Evolutionary conservation across 1,140 invertebrate species (phyloP).

Genomic region (Metaphire vulgaris): DNA sequence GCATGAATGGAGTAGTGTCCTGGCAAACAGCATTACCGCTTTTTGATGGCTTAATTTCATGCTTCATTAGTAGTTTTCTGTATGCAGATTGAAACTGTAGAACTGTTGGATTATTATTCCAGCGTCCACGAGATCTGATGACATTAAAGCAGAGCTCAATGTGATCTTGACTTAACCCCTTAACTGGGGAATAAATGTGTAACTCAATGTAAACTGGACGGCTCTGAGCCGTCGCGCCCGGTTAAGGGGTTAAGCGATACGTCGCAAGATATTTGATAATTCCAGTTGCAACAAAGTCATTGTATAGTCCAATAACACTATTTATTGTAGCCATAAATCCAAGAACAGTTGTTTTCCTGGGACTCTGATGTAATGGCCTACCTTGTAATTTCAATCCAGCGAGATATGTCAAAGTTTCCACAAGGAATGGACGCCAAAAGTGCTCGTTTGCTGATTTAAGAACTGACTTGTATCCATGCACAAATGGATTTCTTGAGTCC

Average conservation of each 20-base stretch:
- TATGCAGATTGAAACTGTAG: conserved; percentile 38
- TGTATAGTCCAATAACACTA: conserved; percentile 10
- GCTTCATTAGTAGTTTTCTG: not conserved
- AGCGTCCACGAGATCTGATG: conserved; percentile 41
- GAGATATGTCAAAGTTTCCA: not conserved
- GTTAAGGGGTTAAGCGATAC: too few species aligned
- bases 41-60: not conserved
- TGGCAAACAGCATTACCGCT: not conserved
- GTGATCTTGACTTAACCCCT: conserved; percentile 49
- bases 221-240: too few species aligned
- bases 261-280: conserved; percentile 29
- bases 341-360: conserved; percentile 6
- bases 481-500: not conserved
- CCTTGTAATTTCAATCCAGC: not conserved
- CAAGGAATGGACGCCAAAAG: not conserved
- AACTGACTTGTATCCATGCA: not conserved
- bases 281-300: conserved; percentile 9
- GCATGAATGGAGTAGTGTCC: not conserved
- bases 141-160: conserved; percentile 49
- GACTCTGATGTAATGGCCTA: not conserved
- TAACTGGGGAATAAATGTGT: too few species aligned
- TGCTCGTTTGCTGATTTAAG: not conserved
- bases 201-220: too few species aligned
- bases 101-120: conserved; percentile 48
- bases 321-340: conserved; percentile 7